A percentile compares a stretch with the other conserved stretches of the same genome.
phyloP scores from a whole-genome alignment of 2,113 vertebrate species.

The Pristiophorus japonicus region DNA sequence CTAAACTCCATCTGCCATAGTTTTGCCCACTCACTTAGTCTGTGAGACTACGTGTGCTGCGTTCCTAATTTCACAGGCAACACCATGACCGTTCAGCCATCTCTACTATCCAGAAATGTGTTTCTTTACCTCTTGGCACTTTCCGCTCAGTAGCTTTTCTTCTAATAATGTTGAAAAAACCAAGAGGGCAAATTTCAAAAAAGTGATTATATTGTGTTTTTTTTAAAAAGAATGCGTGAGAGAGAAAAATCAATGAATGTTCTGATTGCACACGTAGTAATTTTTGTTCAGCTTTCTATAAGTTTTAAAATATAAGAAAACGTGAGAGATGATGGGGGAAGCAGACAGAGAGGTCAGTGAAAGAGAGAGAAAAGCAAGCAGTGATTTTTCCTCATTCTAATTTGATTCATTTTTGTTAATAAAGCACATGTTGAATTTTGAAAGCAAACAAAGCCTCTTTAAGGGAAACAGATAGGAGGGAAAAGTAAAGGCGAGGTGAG shows the following conservation, averaged over 20 bases:
- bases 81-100: not conserved
- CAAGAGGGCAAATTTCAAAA: not conserved
- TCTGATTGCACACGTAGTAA: not conserved
- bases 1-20: not conserved
- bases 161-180: not conserved
- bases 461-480: not conserved
- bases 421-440: not conserved
- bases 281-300: not conserved
- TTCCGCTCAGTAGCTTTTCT: not conserved
- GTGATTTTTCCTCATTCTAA: not conserved
- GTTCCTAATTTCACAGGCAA: not conserved
- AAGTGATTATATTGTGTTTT: too few species aligned
- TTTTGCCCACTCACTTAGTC: not conserved
- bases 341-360: too few species aligned
- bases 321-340: too few species aligned
- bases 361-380: not conserved
- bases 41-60: not conserved
- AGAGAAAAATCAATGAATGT: not conserved
- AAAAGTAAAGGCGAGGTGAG: not conserved
- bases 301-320: too few species aligned
- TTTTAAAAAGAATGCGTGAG: not conserved
- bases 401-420: not conserved
- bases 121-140: not conserved
- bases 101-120: not conserved
- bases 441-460: not conserved